Conservation (phyloP, 2,888 invertebrate species). For the Eupelmus urozonus region DNA sequence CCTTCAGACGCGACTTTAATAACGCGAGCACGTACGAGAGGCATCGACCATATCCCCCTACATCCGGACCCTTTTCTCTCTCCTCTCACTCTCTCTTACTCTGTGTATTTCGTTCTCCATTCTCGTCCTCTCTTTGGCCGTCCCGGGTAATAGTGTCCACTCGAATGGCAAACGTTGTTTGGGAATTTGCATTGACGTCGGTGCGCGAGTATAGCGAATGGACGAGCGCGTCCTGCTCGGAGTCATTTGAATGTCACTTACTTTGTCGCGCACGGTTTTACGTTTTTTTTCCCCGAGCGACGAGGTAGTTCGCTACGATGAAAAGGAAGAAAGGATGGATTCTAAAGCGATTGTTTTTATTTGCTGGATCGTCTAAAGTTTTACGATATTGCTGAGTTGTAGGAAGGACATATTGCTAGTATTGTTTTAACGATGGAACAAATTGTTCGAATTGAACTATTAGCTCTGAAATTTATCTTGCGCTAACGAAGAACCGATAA, state of each 20-base stretch:
- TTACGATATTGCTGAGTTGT: no score
- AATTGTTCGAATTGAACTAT: no score
- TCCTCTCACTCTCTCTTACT: neutral
- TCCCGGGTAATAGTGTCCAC: conserved; percentile 46
- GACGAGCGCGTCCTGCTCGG: neutral
- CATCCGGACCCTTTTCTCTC: conserved; percentile 31
- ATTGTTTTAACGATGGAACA: no score
- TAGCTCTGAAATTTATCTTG: no score
- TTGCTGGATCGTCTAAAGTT: no score
- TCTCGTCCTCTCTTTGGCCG: neutral
- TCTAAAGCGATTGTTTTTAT: no score
- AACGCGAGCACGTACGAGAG: conserved; percentile 70
- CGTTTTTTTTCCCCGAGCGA: no score
- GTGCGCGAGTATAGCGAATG: conserved; percentile 18
- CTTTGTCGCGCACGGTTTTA: conserved; percentile 19
- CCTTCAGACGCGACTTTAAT: conserved; percentile 63
- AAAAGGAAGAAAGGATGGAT: no score
- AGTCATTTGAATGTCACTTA: conserved; percentile 45
- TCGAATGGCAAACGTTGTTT: conserved; percentile 55
- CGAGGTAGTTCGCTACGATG: no score
- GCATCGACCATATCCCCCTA: conserved; percentile 57
- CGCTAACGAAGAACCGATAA: neutral
- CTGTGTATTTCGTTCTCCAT: neutral
- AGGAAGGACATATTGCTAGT: no score
- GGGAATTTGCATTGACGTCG: conserved; percentile 56